phyloP scores from a whole-genome alignment of 2,797 vertebrate genomes.

The Gallinago solitaria region DNA sequence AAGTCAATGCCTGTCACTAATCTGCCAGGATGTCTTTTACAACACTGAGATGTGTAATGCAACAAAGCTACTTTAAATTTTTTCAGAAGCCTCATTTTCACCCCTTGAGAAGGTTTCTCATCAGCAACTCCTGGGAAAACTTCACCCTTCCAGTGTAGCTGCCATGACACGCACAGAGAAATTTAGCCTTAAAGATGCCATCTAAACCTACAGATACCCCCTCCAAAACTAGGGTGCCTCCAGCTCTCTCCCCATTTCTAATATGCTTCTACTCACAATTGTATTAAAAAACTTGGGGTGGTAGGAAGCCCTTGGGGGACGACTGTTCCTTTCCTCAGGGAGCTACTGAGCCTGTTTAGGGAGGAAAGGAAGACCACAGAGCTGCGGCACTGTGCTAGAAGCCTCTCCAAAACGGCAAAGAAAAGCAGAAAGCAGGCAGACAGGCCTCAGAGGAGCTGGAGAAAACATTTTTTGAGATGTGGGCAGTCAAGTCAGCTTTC shows the following conservation, averaged over 20 bases:
- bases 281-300: not conserved
- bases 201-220: not conserved
- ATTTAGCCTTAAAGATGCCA: not conserved
- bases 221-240: not conserved
- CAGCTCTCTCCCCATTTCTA: not conserved
- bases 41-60: not conserved
- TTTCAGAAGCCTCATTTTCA: not conserved
- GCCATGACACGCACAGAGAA: not conserved
- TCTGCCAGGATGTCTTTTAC: not conserved
- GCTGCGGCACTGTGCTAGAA: not conserved
- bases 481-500: not conserved
- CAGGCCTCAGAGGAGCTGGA: not conserved
- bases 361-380: not conserved
- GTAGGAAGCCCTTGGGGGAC: not conserved
- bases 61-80: not conserved
- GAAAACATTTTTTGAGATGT: not conserved
- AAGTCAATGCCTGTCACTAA: not conserved
- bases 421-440: not conserved
- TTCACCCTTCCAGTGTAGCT: not conserved
- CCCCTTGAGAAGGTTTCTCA: not conserved
- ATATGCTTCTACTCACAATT: not conserved
- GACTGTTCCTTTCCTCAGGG: not conserved
- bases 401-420: not conserved
- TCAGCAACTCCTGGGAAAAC: not conserved
- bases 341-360: not conserved